Evolutionary conservation across 2,113 vertebrate genomes (phyloP).

Genomic region (Antechinus stuartii): DNA sequence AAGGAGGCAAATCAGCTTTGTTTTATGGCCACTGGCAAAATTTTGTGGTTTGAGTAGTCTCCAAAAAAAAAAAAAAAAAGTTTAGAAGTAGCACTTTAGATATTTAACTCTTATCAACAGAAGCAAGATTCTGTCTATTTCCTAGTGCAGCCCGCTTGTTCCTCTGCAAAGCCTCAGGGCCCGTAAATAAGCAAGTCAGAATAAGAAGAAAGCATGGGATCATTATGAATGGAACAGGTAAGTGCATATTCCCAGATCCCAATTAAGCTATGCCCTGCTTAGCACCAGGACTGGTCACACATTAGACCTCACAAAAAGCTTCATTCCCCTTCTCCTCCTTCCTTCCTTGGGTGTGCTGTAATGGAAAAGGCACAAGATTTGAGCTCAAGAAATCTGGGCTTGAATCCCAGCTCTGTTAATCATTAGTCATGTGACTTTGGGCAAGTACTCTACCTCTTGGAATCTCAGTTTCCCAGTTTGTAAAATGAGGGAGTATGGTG

Average conservation of each 20-base stretch:
- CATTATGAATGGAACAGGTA: not conserved
- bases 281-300: not conserved
- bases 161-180: not conserved
- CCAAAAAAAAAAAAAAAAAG: not conserved
- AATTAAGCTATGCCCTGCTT: not conserved
- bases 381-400: not conserved
- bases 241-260: conserved; percentile 3
- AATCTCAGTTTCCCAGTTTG: not conserved
- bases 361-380: not conserved
- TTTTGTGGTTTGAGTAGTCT: not conserved
- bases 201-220: not conserved
- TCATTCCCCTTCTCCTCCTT: not conserved
- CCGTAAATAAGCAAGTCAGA: conserved; percentile 60
- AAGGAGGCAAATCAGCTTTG: conserved; percentile 30
- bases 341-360: not conserved
- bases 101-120: conserved; percentile 14
- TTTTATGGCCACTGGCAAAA: not conserved
- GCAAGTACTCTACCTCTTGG: not conserved
- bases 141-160: not conserved
- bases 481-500: not conserved
- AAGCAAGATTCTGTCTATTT: not conserved
- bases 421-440: not conserved
- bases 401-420: not conserved
- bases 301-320: not conserved
- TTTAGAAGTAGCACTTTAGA: not conserved